A percentile compares a stretch with the other conserved stretches of the same genome.
Evolutionary conservation across 2,797 vertebrate species (phyloP).

Genomic region (Octomys mimax): DNA sequence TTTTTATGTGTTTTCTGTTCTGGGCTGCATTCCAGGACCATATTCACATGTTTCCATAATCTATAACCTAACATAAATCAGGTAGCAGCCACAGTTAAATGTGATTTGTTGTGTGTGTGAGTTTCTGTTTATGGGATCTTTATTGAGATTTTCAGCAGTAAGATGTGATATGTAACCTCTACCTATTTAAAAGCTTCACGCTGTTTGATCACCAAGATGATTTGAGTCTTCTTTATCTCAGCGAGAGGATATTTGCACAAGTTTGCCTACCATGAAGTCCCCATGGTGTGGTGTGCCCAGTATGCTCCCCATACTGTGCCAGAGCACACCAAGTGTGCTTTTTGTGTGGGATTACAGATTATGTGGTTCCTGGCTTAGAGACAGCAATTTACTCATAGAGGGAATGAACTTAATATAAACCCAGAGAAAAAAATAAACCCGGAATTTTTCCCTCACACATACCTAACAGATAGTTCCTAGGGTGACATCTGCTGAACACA

Average conservation of each 20-base stretch:
- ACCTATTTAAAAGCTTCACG: slow-evolving; percentile 57
- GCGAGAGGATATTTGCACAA: slow-evolving; percentile 47
- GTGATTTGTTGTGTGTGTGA: slow-evolving; percentile 72
- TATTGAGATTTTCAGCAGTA: slow-evolving; percentile 72
- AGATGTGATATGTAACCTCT: slow-evolving; percentile 60
- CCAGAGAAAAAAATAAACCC: background rate
- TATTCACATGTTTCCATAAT: slow-evolving; percentile 81
- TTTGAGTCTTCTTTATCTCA: slow-evolving; percentile 56
- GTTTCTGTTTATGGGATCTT: slow-evolving; percentile 76
- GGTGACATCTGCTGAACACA: slow-evolving; percentile 42
- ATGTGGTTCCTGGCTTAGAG: slow-evolving; percentile 33
- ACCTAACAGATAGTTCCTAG: slow-evolving; percentile 37
- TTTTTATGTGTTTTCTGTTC: slow-evolving; percentile 45
- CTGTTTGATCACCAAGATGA: slow-evolving; percentile 66
- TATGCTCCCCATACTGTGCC: rapidly evolving
- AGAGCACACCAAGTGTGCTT: background rate
- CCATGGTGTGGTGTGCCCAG: background rate
- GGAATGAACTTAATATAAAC: slow-evolving; percentile 72
- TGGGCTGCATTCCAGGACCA: slow-evolving; percentile 73
- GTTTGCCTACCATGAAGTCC: slow-evolving; percentile 43
- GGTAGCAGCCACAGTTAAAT: slow-evolving; percentile 69
- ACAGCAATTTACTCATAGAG: slow-evolving; percentile 52
- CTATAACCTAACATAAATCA: slow-evolving; percentile 74
- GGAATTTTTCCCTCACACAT: background rate
- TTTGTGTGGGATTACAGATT: slow-evolving; percentile 17